These are phyloP conservation scores for Hirtodrosophila duncani DNA, from an alignment of 2,888 invertebrate species.

Conservation along the genomic window DNA sequence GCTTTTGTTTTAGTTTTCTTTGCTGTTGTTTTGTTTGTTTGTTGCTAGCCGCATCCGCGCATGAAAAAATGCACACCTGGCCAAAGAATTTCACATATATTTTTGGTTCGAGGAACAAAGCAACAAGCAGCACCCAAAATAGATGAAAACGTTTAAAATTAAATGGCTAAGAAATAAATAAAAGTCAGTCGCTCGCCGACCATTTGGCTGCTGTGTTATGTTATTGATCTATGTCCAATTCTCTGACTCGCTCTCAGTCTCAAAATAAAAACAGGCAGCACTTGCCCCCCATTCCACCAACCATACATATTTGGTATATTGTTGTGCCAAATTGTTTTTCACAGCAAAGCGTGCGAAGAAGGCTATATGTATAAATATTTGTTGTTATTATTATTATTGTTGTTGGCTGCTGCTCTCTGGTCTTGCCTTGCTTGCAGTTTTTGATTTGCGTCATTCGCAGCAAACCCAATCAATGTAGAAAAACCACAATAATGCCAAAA, in stretches of 20 bases:
- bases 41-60: constrained; percentile 48
- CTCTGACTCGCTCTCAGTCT: constrained; percentile 38
- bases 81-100: constrained; percentile 67
- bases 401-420: constrained; percentile 18
- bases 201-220: constrained; percentile 16
- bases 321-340: constrained; percentile 54
- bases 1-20: constrained; percentile 27
- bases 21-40: constrained; percentile 47
- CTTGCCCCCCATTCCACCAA: constrained; percentile 27
- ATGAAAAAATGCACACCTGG: constrained; percentile 59
- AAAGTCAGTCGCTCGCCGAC: constrained; percentile 8
- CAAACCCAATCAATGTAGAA: constrained; percentile 19
- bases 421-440: constrained; percentile 31
- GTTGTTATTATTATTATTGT: constrained; percentile 26
- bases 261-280: constrained; percentile 42
- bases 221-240: constrained; percentile 47
- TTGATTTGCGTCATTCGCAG: constrained; percentile 58
- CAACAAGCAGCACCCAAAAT: constrained; percentile 35
- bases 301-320: constrained; percentile 51
- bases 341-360: constrained; percentile 33
- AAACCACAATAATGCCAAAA: constrained; percentile 1
- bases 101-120: constrained; percentile 17
- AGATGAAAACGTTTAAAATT: constrained; percentile 48
- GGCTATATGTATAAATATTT: constrained; percentile 12
- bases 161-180: constrained; percentile 35